phyloP scores from a whole-genome alignment of 1,140 invertebrate species.

The Antheraea mylitta region DNA sequence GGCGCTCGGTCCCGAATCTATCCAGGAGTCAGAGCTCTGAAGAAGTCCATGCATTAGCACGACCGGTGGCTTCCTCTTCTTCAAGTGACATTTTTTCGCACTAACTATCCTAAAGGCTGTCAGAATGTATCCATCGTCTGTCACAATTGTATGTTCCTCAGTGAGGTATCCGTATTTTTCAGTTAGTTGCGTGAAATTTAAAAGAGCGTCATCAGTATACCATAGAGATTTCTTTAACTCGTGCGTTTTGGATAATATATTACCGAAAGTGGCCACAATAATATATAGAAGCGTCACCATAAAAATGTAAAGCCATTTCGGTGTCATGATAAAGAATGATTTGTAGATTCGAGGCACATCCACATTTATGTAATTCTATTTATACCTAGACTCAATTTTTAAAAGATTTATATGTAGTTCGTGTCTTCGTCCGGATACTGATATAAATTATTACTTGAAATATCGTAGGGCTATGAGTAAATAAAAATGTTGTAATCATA shows the following conservation, averaged over 20 bases:
- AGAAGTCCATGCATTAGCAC: constrained; percentile 83
- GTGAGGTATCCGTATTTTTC: constrained; percentile 40
- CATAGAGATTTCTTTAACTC: constrained; percentile 13
- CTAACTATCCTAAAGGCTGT: constrained; percentile 68
- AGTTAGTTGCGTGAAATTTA: constrained; percentile 46
- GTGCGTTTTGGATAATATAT: constrained; percentile 1
- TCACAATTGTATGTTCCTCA: constrained; percentile 49
- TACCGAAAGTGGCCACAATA: neutral
- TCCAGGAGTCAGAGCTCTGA: constrained; percentile 83
- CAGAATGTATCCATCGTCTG: constrained; percentile 78
- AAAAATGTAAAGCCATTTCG: neutral
- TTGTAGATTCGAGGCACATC: neutral
- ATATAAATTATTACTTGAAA: too few species aligned
- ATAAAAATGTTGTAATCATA: too few species aligned
- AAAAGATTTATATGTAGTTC: too few species aligned
- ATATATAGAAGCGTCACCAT: neutral
- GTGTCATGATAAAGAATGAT: neutral
- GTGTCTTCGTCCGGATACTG: too few species aligned
- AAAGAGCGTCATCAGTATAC: constrained; percentile 11
- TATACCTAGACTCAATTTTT: too few species aligned
- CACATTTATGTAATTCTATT: neutral
- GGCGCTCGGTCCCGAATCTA: constrained; percentile 82
- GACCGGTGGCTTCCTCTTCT: constrained; percentile 35
- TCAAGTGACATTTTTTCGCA: constrained; percentile 28
- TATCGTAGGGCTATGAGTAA: too few species aligned